phyloP scores from a whole-genome alignment of 2,888 invertebrate genomes.

The Lasioglossum marginatum region DNA sequence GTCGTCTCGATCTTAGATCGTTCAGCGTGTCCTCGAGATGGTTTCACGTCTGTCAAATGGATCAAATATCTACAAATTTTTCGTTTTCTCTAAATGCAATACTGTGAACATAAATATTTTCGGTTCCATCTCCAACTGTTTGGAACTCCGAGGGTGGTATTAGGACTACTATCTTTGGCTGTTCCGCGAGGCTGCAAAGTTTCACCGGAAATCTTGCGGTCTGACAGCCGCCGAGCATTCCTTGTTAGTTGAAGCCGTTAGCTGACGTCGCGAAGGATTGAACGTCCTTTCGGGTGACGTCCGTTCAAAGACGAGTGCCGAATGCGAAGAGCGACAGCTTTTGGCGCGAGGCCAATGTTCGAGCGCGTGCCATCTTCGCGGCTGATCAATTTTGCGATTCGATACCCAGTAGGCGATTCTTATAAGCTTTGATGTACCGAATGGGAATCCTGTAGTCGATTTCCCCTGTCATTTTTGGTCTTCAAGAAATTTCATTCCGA shows the following conservation, averaged over 20 bases:
- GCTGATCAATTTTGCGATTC: background rate
- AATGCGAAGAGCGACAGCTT: background rate
- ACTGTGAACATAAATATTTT: background rate
- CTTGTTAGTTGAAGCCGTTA: background rate
- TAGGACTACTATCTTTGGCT: background rate
- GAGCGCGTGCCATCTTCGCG: background rate
- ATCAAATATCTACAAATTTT: background rate
- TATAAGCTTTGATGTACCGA: too few relatives aligned
- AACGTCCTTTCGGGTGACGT: background rate
- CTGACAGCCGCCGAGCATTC: background rate
- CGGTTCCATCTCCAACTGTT: background rate
- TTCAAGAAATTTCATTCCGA: background rate
- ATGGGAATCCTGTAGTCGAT: too few relatives aligned
- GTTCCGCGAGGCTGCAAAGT: background rate
- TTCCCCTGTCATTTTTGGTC: background rate
- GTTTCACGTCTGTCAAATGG: background rate
- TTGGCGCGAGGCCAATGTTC: constrained; percentile 37
- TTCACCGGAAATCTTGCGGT: background rate
- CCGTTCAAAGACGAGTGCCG: background rate
- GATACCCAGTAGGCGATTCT: background rate
- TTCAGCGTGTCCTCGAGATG: background rate
- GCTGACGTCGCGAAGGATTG: background rate
- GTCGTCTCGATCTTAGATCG: background rate
- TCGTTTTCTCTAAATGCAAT: background rate
- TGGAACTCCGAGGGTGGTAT: background rate